These are phyloP conservation scores for Stegastes partitus DNA, from an alignment of 2,113 vertebrate species.

Conservation along the genomic window DNA sequence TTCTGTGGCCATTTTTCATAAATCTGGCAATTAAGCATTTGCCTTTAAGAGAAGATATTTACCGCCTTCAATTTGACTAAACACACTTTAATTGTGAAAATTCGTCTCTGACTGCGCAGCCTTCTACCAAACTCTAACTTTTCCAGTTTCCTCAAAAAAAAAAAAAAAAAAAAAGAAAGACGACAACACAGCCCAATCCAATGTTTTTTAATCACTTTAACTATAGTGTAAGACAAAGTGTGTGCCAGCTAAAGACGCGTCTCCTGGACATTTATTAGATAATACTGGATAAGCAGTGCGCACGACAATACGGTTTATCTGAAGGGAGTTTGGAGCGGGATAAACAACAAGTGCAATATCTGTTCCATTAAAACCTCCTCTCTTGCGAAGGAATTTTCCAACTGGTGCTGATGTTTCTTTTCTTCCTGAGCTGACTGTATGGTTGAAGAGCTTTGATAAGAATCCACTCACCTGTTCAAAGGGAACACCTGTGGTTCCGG, in stretches of 20 bases:
- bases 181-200: no score
- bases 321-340: not conserved
- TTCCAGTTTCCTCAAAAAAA: not conserved
- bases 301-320: not conserved
- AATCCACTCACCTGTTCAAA: constrained; percentile 52
- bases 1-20: no score
- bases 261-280: no score
- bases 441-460: not conserved
- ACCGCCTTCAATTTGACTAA: no score
- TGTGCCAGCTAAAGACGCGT: not conserved
- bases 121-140: not conserved
- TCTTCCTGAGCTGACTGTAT: not conserved
- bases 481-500: constrained; percentile 74
- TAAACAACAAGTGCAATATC: not conserved
- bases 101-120: not conserved
- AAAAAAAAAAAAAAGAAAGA: no score
- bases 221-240: not conserved
- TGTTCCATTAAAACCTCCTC: no score
- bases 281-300: not conserved
- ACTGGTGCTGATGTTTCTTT: not conserved
- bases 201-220: no score
- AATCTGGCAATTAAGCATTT: no score
- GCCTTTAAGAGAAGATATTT: no score
- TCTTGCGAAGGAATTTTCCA: not conserved
- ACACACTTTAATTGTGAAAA: no score